phyloP scores from a whole-genome alignment of 2,113 vertebrate species.

The Amazona vittata region DNA sequence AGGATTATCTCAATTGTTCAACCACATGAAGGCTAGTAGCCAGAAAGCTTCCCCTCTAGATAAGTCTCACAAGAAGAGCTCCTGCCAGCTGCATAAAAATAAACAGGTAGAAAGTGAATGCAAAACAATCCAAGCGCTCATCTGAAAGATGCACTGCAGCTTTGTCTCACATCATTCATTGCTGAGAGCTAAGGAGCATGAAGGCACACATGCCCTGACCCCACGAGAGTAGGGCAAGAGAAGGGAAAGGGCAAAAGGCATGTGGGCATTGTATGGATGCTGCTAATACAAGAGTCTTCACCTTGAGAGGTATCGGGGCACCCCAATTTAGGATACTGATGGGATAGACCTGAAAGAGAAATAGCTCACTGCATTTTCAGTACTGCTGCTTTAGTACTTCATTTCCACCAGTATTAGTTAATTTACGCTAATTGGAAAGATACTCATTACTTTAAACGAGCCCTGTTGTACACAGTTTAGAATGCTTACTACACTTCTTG shows the following conservation, averaged over 20 bases:
- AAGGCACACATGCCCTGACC: rapidly evolving
- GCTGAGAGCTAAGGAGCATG: neutral
- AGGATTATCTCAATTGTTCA: neutral
- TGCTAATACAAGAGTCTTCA: neutral
- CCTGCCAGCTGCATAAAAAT: neutral
- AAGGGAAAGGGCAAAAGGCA: neutral
- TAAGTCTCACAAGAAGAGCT: neutral
- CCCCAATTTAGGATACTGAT: neutral
- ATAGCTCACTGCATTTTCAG: neutral
- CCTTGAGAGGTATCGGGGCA: neutral
- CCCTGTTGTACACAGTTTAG: neutral
- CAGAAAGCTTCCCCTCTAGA: neutral
- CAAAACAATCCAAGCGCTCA: neutral
- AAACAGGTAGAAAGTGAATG: neutral
- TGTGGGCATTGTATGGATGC: neutral
- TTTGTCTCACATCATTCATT: neutral
- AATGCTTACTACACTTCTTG: neutral
- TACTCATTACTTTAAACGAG: neutral
- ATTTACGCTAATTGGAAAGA: neutral
- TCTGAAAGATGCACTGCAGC: neutral
- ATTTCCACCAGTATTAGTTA: neutral
- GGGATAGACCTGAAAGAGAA: neutral
- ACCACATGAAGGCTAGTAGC: neutral
- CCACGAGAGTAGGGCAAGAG: rapidly evolving
- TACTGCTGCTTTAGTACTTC: neutral